A percentile compares a stretch with the other conserved stretches of the same genome.
Conservation (phyloP, 2,888 invertebrate genomes). For the Asteroscopus sphinx region DNA sequence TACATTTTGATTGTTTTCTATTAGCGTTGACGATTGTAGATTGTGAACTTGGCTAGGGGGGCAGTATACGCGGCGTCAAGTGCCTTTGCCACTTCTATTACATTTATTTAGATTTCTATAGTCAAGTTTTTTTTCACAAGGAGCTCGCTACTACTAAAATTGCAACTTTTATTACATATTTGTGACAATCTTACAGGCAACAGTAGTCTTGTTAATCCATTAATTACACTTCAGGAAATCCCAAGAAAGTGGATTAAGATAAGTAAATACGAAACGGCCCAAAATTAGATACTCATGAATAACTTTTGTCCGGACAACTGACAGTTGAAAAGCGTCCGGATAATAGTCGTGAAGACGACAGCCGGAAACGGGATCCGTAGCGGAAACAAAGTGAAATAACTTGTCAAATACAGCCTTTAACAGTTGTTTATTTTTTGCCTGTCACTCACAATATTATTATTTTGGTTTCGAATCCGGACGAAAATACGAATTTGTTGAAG, state of each 20-base stretch:
- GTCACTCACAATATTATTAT: conserved; percentile 22
- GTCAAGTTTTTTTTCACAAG: too few species aligned
- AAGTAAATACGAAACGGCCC: conserved; percentile 37
- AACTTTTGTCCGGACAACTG: conserved; percentile 36
- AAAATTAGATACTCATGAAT: conserved; percentile 28
- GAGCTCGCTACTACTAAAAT: too few species aligned
- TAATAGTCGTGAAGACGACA: conserved; percentile 56
- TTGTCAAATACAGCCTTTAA: conserved; percentile 57
- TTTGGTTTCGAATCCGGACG: neutral
- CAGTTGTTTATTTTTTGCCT: conserved; percentile 48
- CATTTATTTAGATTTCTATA: too few species aligned
- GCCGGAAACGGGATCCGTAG: conserved; percentile 53
- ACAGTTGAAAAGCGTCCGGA: conserved; percentile 45
- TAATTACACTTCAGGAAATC: neutral
- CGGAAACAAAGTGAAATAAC: conserved; percentile 56
- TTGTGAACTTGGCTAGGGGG: too few species aligned
- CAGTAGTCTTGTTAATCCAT: neutral
- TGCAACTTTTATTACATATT: too few species aligned
- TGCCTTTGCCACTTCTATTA: too few species aligned
- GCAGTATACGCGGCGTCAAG: too few species aligned
- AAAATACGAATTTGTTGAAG: neutral
- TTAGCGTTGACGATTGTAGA: too few species aligned
- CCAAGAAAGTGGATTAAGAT: conserved; percentile 11
- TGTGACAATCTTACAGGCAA: too few species aligned
- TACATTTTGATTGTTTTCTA: too few species aligned